phyloP scores from a whole-genome alignment of 2,888 invertebrate species.

The Cryptus viduatorius region DNA sequence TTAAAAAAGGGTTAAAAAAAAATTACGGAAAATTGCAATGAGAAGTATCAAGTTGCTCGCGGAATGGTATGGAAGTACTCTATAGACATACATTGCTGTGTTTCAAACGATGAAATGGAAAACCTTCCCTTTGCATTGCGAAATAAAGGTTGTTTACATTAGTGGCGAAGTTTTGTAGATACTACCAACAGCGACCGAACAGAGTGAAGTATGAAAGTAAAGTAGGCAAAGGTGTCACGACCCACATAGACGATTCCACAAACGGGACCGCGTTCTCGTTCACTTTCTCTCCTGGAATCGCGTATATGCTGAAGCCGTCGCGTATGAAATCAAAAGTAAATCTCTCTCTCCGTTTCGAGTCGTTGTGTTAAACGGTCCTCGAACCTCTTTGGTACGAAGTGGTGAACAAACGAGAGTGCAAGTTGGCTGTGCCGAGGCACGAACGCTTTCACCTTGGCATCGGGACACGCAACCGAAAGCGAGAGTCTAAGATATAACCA shows the following conservation, averaged over 20 bases:
- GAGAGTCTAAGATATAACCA: constrained; percentile 53
- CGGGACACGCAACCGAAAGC: constrained; percentile 63
- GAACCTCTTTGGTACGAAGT: constrained; percentile 13
- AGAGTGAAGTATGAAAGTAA: constrained; percentile 50
- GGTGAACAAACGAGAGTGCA: constrained; percentile 69
- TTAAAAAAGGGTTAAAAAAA: background rate
- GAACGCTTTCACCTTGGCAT: constrained; percentile 65
- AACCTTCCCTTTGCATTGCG: background rate
- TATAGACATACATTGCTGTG: background rate
- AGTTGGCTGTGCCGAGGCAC: constrained; percentile 68
- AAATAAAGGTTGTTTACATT: background rate
- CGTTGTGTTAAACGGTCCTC: constrained; percentile 16
- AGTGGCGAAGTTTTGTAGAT: background rate
- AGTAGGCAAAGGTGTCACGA: constrained; percentile 78
- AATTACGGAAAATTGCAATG: background rate
- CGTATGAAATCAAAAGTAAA: constrained; percentile 71
- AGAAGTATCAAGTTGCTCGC: background rate
- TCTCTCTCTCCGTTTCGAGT: constrained; percentile 50
- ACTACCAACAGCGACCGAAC: background rate
- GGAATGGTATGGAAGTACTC: background rate
- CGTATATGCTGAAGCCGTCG: constrained; percentile 16
- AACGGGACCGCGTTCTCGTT: constrained; percentile 71
- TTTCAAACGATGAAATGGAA: background rate
- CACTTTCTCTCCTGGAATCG: constrained; percentile 69
- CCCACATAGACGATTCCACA: constrained; percentile 62